Evolutionary conservation across 2,797 vertebrate species (phyloP), one percentile per base, ranked within the genome.

Genomic region (Bucorvus abyssinicus): DNA sequence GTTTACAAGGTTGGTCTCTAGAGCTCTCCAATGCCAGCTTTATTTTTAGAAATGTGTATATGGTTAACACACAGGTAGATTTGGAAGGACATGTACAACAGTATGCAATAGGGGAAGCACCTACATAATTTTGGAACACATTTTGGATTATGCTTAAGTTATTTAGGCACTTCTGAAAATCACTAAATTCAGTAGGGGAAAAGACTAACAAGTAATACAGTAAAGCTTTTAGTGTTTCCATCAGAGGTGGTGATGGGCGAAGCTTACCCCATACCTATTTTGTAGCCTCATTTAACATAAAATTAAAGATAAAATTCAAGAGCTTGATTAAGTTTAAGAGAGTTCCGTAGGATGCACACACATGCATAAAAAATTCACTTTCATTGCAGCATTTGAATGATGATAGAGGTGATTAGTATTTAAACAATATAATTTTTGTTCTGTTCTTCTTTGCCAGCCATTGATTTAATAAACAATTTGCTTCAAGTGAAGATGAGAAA

Each of bases 401-500:
- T 80, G 47, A 56, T 16, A 27, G 27, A 87, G 21, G 29, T 91
- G 24, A 67, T 87, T 64, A 30, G 9, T 93, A 67, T 73, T 81
- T 84, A 78, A 94, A 64, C 16, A 64, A 20, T 23, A 1, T 49
- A 40, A 45, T 64, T 86, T 96, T 93, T 87, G 68, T 89, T 95
- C 74, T 93, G 34, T 95, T 84, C 24, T 86, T 91, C 56, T 80
- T 68, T 87, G 36, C 29, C 97, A 99, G 99, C 99, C 82, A 99
- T 99, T 94, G 99, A 99, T 97, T 98, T 99, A 96, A 99, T 99
- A 98, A 99, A 99, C 97, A 99, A 99, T 97, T 98, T 99, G 87
- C 99, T 99, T 90, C 99, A 99, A 98, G 99, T 99, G 96, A 99
- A 99, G 98, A 99, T 99, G 99, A 99, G 99, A 97, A 99, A 99